Percentiles rank a stretch among this genome's conserved stretches.
These are phyloP conservation scores for Gallinago paraguaiae DNA, from an alignment of 2,113 vertebrate genomes.

Conservation along the genomic window DNA sequence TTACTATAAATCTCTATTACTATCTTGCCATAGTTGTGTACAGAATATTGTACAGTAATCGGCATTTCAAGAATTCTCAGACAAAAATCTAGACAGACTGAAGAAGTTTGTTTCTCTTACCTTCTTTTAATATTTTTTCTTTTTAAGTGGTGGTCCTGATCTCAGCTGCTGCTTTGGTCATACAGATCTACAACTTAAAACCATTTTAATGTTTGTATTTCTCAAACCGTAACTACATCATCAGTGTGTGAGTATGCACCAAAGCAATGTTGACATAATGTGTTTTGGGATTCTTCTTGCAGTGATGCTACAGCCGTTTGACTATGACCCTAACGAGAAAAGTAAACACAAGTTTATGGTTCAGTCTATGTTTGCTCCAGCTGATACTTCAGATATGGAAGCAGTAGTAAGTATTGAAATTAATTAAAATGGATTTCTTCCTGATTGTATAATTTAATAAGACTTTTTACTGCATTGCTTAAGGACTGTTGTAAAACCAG, in stretches of 20 bases:
- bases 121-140: not conserved
- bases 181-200: not conserved
- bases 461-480: not conserved
- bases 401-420: slow-evolving; percentile 89
- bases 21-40: not conserved
- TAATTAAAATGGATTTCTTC: not conserved
- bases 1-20: not conserved
- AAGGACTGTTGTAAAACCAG: not conserved
- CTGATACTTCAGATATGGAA: slow-evolving; percentile 98
- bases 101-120: not conserved
- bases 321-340: slow-evolving; percentile 99
- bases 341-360: slow-evolving; percentile 99
- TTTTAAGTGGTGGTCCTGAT: not conserved
- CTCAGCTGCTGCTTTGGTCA: not conserved
- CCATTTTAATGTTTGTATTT: not conserved
- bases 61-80: not conserved
- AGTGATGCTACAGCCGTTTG: slow-evolving; percentile 99
- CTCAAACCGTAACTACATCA: not conserved
- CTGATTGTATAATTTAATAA: not conserved
- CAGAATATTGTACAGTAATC: not conserved
- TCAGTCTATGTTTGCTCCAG: slow-evolving; percentile 94
- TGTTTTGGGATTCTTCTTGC: slow-evolving; percentile 68
- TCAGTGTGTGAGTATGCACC: not conserved
- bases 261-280: slow-evolving; percentile 3
- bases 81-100: not conserved